Evolutionary conservation across 2,113 vertebrate genomes (phyloP).

Genomic region (Alligator sinensis): DNA sequence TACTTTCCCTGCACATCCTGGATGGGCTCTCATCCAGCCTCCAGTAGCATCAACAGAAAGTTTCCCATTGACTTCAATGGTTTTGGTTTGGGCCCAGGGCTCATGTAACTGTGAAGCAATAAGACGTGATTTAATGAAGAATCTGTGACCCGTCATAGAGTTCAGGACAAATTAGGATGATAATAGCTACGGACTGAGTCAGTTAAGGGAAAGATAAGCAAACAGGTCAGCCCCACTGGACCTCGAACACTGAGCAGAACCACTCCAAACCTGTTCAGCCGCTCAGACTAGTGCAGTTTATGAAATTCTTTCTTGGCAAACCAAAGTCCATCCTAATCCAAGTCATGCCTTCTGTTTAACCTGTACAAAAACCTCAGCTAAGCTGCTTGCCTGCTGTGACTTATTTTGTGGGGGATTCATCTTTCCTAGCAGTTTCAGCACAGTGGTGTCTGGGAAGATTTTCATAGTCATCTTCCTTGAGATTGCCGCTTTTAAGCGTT

Average conservation of each 20-base stretch:
- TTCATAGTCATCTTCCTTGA: slow-evolving; percentile 57
- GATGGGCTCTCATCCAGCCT: not conserved
- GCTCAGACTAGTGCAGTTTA: not conserved
- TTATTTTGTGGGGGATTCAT: slow-evolving; percentile 56
- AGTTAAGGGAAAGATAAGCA: not conserved
- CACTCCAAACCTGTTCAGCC: not conserved
- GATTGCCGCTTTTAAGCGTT: slow-evolving; percentile 50
- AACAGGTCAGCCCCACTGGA: not conserved
- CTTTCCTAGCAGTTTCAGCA: slow-evolving; percentile 65
- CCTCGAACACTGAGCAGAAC: not conserved
- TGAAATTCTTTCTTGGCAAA: rapidly evolving
- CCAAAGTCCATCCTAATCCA: slow-evolving; percentile 18
- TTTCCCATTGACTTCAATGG: slow-evolving; percentile 14
- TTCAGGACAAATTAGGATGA: not conserved
- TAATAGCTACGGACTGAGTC: not conserved
- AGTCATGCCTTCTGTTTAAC: slow-evolving; percentile 56
- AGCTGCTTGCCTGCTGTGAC: slow-evolving; percentile 49
- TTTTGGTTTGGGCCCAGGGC: slow-evolving; percentile 44
- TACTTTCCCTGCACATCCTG: not conserved
- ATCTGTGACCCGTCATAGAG: slow-evolving; percentile 32
- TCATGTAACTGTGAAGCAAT: slow-evolving; percentile 8
- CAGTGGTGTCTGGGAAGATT: slow-evolving; percentile 63
- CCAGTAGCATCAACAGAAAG: not conserved
- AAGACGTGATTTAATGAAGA: slow-evolving; percentile 18
- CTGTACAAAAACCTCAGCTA: slow-evolving; percentile 15